Conservation (phyloP, 2,113 vertebrate species). For the Cranoglanis bouderius region DNA sequence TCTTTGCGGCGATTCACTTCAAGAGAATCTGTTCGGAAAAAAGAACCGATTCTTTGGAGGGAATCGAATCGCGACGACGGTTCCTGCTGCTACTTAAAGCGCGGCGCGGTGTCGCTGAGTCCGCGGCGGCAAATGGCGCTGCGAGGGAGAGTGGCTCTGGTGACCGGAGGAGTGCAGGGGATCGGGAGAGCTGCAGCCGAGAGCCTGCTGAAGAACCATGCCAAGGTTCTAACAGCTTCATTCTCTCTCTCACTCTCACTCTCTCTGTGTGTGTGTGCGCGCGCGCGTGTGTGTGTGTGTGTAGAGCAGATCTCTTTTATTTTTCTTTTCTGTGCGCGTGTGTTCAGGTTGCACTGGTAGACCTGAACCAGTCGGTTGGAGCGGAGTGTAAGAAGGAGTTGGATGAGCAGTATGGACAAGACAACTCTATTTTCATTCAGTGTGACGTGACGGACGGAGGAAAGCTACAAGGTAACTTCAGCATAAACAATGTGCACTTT, state of each 20-base stretch:
- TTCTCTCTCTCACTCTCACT: background rate
- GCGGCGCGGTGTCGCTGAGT: slow-evolving; percentile 18
- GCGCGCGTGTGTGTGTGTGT: too few relatives aligned
- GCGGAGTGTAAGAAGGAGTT: slow-evolving; percentile 79
- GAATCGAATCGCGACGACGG: background rate
- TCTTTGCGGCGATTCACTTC: background rate
- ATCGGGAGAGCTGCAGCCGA: slow-evolving; percentile 87
- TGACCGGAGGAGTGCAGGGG: slow-evolving; percentile 94
- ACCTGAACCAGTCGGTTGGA: slow-evolving; percentile 80
- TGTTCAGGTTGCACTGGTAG: slow-evolving; percentile 70
- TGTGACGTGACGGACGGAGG: slow-evolving; percentile 87
- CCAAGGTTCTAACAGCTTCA: slow-evolving; percentile 76
- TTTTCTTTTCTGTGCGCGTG: background rate
- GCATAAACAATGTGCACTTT: background rate
- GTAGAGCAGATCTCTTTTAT: background rate
- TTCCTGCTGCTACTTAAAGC: slow-evolving; percentile 56
- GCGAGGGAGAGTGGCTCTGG: slow-evolving; percentile 88
- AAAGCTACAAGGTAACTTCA: slow-evolving; percentile 81
- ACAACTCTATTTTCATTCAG: slow-evolving; percentile 80
- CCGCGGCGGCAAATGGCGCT: slow-evolving; percentile 78
- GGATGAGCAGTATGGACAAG: slow-evolving; percentile 82
- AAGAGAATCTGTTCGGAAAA: background rate
- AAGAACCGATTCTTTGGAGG: background rate
- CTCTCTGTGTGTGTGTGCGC: background rate
- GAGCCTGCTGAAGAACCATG: slow-evolving; percentile 79